Conservation (phyloP, 2,797 vertebrate species). For the Alectoris magna region DNA sequence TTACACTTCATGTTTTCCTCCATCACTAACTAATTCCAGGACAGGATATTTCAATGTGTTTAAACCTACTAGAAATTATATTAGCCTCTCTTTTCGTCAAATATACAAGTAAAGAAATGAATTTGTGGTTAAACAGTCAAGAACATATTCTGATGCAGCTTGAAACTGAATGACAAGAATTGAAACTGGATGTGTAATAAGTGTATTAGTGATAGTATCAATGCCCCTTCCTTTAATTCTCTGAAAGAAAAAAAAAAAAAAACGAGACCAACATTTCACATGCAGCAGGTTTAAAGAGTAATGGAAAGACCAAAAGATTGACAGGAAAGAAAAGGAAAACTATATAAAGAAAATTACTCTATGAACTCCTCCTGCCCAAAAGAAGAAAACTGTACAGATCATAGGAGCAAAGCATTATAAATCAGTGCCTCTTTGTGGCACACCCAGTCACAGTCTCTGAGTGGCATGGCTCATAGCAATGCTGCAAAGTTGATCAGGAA, state of each 20-base stretch:
- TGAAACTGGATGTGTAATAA: not conserved
- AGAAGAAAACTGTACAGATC: not conserved
- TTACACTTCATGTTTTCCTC: not conserved
- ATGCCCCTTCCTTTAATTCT: not conserved
- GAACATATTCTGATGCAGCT: not conserved
- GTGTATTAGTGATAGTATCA: not conserved
- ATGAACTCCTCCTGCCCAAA: not conserved
- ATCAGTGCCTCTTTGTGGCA: not conserved
- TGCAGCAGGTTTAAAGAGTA: not conserved
- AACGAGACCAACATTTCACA: not conserved
- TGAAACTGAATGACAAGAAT: not conserved
- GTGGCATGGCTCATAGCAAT: fast-evolving
- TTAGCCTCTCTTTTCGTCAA: not conserved
- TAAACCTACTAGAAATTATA: not conserved
- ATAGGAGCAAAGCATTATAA: not conserved
- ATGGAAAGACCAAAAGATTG: not conserved
- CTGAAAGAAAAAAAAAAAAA: not conserved
- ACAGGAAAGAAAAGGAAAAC: not conserved
- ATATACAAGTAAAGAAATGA: not conserved
- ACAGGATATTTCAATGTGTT: not conserved
- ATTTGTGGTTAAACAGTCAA: not conserved
- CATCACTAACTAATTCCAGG: not conserved
- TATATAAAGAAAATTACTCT: not conserved
- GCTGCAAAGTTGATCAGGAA: not conserved
- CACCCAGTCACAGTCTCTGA: not conserved